These are phyloP conservation scores for Lacerta agilis DNA, from an alignment of 2,797 vertebrate species.

Conservation along the genomic window DNA sequence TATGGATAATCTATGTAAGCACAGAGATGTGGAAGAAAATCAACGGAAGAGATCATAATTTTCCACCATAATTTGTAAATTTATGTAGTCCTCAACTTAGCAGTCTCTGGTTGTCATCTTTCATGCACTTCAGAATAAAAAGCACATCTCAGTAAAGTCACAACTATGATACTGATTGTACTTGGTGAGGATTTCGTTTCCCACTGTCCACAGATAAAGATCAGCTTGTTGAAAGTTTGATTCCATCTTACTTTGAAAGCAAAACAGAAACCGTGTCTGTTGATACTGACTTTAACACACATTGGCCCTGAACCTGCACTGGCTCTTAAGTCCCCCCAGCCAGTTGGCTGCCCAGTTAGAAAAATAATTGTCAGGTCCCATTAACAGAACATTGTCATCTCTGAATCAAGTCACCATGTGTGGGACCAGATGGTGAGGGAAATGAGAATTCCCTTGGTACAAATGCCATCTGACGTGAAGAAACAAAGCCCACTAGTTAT, in stretches of 20 bases:
- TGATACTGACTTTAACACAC: not conserved
- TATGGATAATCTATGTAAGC: not conserved
- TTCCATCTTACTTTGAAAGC: not conserved
- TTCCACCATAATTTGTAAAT: too few relatives aligned
- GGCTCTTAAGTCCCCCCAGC: constrained; percentile 9
- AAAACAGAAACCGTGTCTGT: not conserved
- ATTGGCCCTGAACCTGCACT: constrained; percentile 4
- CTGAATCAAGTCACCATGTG: constrained; percentile 32
- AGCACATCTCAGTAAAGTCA: not conserved
- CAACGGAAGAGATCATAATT: not conserved
- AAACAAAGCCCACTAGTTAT: constrained; percentile 65
- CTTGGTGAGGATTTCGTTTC: not conserved
- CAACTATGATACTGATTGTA: not conserved
- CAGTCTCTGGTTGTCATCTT: not conserved
- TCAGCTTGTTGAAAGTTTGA: not conserved
- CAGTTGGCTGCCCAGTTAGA: constrained; percentile 27
- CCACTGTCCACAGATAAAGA: not conserved
- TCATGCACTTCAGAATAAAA: not conserved
- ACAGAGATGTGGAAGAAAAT: not conserved
- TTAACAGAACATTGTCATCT: constrained; percentile 46
- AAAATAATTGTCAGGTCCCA: constrained; percentile 36
- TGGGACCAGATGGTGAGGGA: constrained; percentile 57
- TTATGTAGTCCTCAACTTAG: too few relatives aligned
- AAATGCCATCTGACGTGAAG: constrained; percentile 61
- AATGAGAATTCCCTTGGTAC: constrained; percentile 55